A percentile compares a stretch with the other conserved stretches of the same genome.
Conservation (phyloP, 2,113 vertebrate genomes). For the Orcinus orca region DNA sequence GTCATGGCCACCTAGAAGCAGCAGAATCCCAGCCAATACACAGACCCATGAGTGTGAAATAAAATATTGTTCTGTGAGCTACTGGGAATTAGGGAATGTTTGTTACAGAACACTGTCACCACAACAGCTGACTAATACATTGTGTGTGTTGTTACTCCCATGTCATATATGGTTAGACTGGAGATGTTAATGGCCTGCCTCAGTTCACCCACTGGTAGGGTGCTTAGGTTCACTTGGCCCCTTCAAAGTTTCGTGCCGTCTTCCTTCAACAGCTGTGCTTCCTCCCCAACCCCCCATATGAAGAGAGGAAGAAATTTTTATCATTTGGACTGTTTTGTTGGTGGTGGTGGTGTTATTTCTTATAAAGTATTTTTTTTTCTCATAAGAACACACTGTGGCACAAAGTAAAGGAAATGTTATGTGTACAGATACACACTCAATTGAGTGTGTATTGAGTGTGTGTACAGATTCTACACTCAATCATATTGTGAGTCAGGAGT, state of each 20-base stretch:
- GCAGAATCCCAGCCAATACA: background rate
- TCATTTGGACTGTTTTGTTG: background rate
- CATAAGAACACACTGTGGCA: background rate
- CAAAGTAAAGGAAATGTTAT: background rate
- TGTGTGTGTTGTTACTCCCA: fast-evolving
- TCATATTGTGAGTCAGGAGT: background rate
- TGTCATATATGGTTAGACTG: background rate
- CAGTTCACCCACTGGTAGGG: background rate
- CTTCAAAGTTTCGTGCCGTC: background rate
- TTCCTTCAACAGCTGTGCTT: background rate
- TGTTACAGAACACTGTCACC: background rate
- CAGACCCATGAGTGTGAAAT: background rate
- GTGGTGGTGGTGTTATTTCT: background rate
- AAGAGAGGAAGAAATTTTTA: background rate
- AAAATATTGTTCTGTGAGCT: background rate
- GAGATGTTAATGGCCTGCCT: background rate
- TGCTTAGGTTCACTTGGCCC: background rate
- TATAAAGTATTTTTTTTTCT: background rate
- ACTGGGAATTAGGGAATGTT: background rate
- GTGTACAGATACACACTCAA: too few species aligned
- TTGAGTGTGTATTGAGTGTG: too few species aligned
- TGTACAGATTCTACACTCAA: background rate
- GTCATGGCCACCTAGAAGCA: background rate
- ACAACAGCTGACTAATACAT: background rate
- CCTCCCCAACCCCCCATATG: background rate